Base-by-base conservation (phyloP, 2,888 invertebrate genomes). In the Meta bourneti region DNA sequence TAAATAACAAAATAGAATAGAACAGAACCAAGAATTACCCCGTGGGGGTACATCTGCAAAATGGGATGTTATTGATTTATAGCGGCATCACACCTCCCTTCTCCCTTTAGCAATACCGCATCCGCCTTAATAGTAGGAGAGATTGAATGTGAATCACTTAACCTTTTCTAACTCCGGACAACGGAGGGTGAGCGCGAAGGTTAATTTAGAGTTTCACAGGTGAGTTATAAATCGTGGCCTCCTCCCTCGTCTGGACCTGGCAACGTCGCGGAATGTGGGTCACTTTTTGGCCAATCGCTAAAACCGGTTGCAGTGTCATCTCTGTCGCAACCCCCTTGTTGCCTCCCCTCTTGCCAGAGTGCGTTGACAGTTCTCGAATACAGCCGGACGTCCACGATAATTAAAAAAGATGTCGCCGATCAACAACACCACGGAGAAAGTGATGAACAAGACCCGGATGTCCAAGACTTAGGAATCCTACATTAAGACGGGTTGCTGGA, bases 271-370 rank as follows among this genome's bases (percentile, higher is more conserved):
- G 84, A 84, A 84, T 84, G 84, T 84, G 84, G 84, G 84, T 84
- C 84, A 84, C 9, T 72, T 82, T 82, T 82, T 82, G 72, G 82
- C 72, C 71, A 82, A 71, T 82, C 34, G 34, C 49, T 72, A 82
- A 82, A 82, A 82, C 82, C 82, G 82, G 82, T 82, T 82, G 49
- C 48, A 20, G n/a, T 82, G 82, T 82, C 82, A 82, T 72, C 72
- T 74, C 74, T 20, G 51, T 16, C 13, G 49, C 11, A 19, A 49
- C 8, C 54, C 54, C 19, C n/a, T 52, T 19, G 52, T 8, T 11
- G 79, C 16, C 61, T 16, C 16, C 61, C 16, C 13, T 6, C 61
- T 11, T 16, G 4, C 11, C 13, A 61, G 75, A 83, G 82, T 83
- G 72, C 82, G 82, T 83, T 83, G 82, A 83, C 82, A 83, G 82